These are phyloP conservation scores for Menidia beryllina DNA, from an alignment of 2,113 vertebrate species.

Conservation along the genomic window DNA sequence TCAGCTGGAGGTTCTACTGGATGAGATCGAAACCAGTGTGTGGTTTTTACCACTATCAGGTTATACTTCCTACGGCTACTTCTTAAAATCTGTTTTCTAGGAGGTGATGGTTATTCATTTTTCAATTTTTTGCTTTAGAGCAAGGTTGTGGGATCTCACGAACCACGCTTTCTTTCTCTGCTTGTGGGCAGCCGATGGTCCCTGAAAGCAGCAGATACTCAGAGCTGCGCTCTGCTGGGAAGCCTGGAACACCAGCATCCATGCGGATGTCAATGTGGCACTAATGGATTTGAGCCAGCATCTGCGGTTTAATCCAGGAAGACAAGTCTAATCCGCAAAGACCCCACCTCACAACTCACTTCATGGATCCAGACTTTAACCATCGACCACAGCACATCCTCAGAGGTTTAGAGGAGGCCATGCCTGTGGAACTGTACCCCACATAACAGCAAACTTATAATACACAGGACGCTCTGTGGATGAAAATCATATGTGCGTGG, in stretches of 20 bases:
- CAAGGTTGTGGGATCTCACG: not conserved
- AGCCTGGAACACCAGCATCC: not conserved
- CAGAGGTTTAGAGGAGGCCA: not conserved
- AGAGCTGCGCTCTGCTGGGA: not conserved
- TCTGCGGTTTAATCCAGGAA: not conserved
- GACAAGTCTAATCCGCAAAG: not conserved
- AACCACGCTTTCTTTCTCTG: not conserved
- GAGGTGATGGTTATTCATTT: no score
- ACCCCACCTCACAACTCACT: no score
- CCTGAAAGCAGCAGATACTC: no score
- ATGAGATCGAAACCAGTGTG: not conserved
- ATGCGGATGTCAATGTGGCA: not conserved
- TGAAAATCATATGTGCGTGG: not conserved
- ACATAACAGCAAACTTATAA: not conserved
- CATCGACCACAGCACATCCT: not conserved
- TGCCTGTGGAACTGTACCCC: not conserved
- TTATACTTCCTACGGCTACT: no score
- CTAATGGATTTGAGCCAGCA: not conserved
- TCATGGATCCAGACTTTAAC: not conserved
- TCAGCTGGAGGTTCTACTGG: not conserved
- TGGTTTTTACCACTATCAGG: not conserved
- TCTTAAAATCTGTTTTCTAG: not conserved
- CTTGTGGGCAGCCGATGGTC: no score
- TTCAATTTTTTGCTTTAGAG: no score
- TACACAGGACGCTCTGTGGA: not conserved